Base-by-base conservation (phyloP, 2,888 invertebrate genomes). In the Empis stercorea region DNA sequence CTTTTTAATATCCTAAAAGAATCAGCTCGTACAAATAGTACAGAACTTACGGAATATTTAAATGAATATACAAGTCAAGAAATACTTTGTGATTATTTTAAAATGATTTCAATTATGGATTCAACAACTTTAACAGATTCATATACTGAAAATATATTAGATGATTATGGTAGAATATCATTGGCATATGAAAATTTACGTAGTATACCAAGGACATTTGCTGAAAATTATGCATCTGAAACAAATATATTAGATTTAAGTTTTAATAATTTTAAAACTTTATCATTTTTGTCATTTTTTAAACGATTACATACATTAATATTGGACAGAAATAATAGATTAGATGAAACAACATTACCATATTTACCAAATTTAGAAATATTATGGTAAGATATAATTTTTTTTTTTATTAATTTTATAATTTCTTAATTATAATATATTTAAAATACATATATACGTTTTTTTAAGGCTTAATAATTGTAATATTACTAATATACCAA, bases 321-420 rank as follows among this genome's bases (percentile, higher is more conserved):
- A 55, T 74, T 87, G 54, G 92, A 92, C 65, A 80, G 83, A 56
- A 92, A 92, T 61, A 73, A 75, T 2, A 78, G 87, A 48, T 78
- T 79, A 27, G 79, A 84, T 39, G 76, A 78, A 45, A 80, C 81
- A 32, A 70, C 74, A 13, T 73, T 91, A 43, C 89, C 91, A 1
- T 74, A 74, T 37, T 65, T 87, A 63, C 81, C 83, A 1, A 78
- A 77, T 55, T 65, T 92, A 16, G 79, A 80, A 60, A 75, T 89
- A 38, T 67, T 92, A 20, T 92, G 91, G 86, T 77, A 59, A 70
- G 61, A 38, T 16, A n/a, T n/a, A n/a, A n/a, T n/a, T n/a, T n/a
- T n/a, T 37, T 14, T 16, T 2, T 14, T 16, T 14, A 16, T 10
- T 15, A 15, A 5, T 14, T 14, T 10, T 15, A 16, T 10, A 27